Conservation (phyloP, 2,797 vertebrate genomes). For the Hippopotamyrus pictus region DNA sequence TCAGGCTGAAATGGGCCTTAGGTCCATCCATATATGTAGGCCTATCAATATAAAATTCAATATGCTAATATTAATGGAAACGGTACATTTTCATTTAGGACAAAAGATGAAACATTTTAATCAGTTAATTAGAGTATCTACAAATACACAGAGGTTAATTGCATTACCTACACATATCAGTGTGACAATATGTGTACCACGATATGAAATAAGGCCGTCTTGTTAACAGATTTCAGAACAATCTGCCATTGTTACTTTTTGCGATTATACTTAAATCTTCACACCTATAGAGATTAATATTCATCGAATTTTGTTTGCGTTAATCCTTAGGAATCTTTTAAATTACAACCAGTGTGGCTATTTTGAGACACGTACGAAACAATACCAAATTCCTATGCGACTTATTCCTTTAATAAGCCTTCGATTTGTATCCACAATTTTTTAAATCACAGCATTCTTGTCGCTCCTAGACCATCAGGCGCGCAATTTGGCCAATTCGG, state of each 20-base stretch:
- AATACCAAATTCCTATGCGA: not conserved
- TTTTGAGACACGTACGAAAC: not conserved
- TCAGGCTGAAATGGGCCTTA: not conserved
- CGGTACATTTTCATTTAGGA: not conserved
- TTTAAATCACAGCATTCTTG: not conserved
- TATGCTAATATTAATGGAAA: not conserved
- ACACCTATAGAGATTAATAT: not conserved
- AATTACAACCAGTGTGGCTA: not conserved
- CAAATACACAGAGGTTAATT: not conserved
- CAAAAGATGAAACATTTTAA: not conserved
- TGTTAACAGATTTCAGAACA: not conserved
- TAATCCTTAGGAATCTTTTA: not conserved
- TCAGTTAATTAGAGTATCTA: not conserved
- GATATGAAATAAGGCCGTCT: not conserved
- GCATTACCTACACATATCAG: not conserved
- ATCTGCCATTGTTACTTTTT: not conserved
- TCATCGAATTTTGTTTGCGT: not conserved
- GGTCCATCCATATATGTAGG: not conserved
- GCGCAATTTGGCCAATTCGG: conserved; percentile 22
- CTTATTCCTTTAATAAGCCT: not conserved
- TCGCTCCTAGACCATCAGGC: conserved; percentile 36
- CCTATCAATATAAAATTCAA: not conserved
- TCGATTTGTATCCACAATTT: not conserved
- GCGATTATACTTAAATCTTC: not conserved
- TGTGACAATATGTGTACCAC: not conserved